A percentile compares a stretch with the other conserved stretches of the same genome.
These are phyloP conservation scores for Julus scandinavius DNA, from an alignment of 2,888 invertebrate species.

Conservation along the genomic window DNA sequence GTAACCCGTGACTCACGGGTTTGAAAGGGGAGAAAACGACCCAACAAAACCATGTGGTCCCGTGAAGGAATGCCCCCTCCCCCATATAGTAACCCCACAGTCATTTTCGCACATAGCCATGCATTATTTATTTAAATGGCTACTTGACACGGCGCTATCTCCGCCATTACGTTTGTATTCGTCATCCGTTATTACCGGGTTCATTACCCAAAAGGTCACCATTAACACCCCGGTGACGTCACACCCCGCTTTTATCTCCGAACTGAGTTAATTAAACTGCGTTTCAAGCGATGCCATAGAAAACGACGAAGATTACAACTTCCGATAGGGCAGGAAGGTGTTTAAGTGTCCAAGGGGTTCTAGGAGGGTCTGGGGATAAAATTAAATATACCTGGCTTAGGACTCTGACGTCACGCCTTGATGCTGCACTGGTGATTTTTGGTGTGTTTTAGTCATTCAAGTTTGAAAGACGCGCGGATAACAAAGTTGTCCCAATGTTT, in stretches of 20 bases:
- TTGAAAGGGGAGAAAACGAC: conserved; percentile 20
- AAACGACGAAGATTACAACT: conserved; percentile 4
- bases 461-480: no score
- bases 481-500: neutral
- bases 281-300: neutral
- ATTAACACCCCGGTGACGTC: conserved; percentile 5
- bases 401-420: neutral
- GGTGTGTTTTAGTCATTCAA: neutral
- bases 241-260: neutral
- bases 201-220: conserved; percentile 21
- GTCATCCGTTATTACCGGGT: conserved; percentile 33
- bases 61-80: conserved; percentile 19
- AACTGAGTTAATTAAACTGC: conserved; percentile 7
- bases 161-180: conserved; percentile 21
- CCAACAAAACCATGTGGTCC: neutral
- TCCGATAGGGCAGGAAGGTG: neutral
- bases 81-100: neutral
- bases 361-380: neutral
- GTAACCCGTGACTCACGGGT: neutral
- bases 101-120: neutral
- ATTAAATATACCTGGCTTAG: neutral
- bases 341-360: conserved; percentile 6
- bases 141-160: conserved; percentile 16
- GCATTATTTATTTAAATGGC: conserved; percentile 27
- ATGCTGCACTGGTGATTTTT: no score